Base-by-base conservation (phyloP, 2,888 invertebrate species). In the Trichogramma dendrolimi region DNA sequence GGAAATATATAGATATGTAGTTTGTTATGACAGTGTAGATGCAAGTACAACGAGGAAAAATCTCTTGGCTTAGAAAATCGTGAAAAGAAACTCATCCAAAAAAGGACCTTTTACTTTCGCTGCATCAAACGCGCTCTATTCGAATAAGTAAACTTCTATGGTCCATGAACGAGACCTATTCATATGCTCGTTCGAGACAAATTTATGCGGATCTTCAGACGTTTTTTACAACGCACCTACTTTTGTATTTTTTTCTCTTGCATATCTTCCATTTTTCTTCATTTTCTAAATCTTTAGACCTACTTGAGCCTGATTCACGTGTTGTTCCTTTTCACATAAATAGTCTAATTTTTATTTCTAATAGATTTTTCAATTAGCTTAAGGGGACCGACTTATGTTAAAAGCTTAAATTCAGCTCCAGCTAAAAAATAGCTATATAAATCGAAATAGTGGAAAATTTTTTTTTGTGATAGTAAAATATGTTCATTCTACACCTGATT, bases 81-180 rank as follows among this genome's bases (percentile, higher is more conserved):
- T 49, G 53, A 55, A 54, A 52, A 63, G 57, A 55, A 61, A 58
- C 48, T 53, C 55, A 60, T 54, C 55, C 54, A 46, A 14, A 38
- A 10, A 47, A 40, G 41, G 4, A 41, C 47, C 27, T 27, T 27
- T 27, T 27, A 27, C 27, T 27, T 27, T 27, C 2, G 27, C 27
- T 27, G 27, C 27, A 27, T 27, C 27, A 27, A 27, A 27, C 69
- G 67, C 63, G 67, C 68, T 71, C 71, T 71, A 71, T 73, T 71
- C 71, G 70, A 71, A 72, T 73, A 73, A 72, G 74, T 71, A 70
- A 71, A 69, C 68, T 67, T 67, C 69, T 66, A 57, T 53, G 40
- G 42, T 47, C 53, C 43, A 44, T 41, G 49, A 55, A 11, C 53
- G 46, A 47, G 46, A 44, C 11, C 43, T 57, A 27, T 27, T 27